Conservation (phyloP, 2,113 vertebrate genomes). For the Ageneiosus marmoratus region DNA sequence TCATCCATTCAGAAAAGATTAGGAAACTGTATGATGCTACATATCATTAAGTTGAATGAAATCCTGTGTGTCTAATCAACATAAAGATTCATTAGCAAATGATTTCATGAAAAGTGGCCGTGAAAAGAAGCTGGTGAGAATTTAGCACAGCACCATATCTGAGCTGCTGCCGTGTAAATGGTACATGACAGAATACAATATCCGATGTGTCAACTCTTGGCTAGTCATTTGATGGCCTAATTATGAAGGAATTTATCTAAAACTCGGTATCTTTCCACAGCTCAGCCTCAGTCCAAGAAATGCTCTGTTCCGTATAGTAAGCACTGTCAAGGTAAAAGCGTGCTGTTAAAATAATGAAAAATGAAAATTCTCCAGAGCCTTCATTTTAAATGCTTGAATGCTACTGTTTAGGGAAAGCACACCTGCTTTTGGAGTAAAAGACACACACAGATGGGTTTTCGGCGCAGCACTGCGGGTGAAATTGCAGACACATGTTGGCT, state of each 20-base stretch:
- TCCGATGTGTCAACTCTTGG: conserved; percentile 6
- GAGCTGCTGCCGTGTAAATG: background rate
- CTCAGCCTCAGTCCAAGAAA: conserved; percentile 25
- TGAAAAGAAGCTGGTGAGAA: background rate
- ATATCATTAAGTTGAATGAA: background rate
- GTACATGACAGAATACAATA: conserved; percentile 17
- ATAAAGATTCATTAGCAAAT: background rate
- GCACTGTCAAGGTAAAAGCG: conserved; percentile 48
- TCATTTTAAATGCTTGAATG: conserved; percentile 48
- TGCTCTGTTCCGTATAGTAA: conserved; percentile 46
- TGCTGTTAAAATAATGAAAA: conserved; percentile 46
- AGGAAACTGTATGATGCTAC: background rate
- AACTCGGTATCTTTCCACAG: conserved; percentile 19
- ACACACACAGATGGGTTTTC: conserved; percentile 30
- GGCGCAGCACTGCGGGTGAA: conserved; percentile 36
- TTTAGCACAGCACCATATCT: background rate
- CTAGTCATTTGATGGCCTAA: conserved; percentile 3
- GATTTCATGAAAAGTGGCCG: background rate
- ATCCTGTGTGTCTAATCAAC: background rate
- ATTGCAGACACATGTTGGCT: conserved; percentile 54
- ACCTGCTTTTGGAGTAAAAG: conserved; percentile 49
- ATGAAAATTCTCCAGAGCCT: conserved; percentile 42
- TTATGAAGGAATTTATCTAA: conserved; percentile 23
- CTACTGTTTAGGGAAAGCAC: conserved; percentile 48
- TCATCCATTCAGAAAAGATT: background rate